Percentiles rank a stretch among this genome's conserved stretches.
These are phyloP conservation scores for Spisula subtruncata DNA, from an alignment of 2,888 invertebrate species.

Conservation along the genomic window DNA sequence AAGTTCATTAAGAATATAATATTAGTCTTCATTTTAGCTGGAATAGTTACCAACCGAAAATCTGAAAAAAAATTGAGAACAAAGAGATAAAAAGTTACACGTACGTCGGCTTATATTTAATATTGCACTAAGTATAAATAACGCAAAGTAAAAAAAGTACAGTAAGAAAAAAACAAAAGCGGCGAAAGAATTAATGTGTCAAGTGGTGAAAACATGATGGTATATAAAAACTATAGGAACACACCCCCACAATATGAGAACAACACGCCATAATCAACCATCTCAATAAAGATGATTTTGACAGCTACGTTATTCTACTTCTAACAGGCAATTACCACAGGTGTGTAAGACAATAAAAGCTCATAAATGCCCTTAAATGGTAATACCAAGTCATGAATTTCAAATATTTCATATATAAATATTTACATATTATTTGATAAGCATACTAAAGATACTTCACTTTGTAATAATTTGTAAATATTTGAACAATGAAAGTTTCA, in stretches of 20 bases:
- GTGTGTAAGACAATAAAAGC: slow-evolving; percentile 43
- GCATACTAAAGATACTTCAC: slow-evolving; percentile 8
- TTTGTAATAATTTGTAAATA: slow-evolving; percentile 40
- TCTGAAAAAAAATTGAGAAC: background rate
- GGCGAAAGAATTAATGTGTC: slow-evolving; percentile 11
- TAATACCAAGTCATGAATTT: slow-evolving; percentile 51
- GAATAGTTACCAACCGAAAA: too few species aligned
- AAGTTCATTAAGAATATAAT: too few species aligned
- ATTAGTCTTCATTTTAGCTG: too few species aligned
- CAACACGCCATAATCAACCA: background rate
- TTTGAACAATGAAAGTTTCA: slow-evolving; percentile 7
- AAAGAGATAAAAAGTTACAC: too few species aligned
- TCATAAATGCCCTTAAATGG: slow-evolving; percentile 29
- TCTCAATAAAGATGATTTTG: background rate
- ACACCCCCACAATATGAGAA: slow-evolving; percentile 17
- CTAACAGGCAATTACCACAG: slow-evolving; percentile 27
- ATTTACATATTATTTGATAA: slow-evolving; percentile 55
- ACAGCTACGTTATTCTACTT: background rate
- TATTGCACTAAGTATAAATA: too few species aligned
- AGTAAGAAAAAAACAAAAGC: background rate
- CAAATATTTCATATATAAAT: slow-evolving; percentile 54
- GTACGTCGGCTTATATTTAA: background rate
- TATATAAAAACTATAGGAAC: background rate
- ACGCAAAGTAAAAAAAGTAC: background rate
- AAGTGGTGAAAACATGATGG: background rate